Conservation (phyloP, 1,140 invertebrate genomes). For the Trachymyrmex septentrionalis region DNA sequence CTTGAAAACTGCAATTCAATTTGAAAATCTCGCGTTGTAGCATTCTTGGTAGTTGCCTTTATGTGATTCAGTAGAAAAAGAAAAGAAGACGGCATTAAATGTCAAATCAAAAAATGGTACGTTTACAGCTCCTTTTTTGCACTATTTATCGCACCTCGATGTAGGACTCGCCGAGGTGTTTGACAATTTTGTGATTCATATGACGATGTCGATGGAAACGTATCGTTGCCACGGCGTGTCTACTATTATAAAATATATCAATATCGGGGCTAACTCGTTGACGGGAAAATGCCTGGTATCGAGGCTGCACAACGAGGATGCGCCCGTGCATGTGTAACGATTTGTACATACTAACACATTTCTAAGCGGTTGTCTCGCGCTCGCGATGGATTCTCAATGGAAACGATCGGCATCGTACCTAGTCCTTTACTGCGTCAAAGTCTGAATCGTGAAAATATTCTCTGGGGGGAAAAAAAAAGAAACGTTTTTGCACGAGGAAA, state of each 20-base stretch:
- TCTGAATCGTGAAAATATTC: not conserved
- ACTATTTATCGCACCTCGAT: not conserved
- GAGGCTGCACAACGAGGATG: conserved; percentile 36
- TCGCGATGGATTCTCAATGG: conserved; percentile 24
- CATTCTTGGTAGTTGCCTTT: conserved; percentile 23
- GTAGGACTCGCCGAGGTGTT: not conserved
- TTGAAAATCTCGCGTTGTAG: not conserved
- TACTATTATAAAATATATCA: conserved; percentile 26
- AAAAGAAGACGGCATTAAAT: conserved; percentile 18
- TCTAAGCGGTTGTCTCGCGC: conserved; percentile 69
- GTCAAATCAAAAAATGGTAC: not conserved
- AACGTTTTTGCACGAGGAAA: too few relatives aligned
- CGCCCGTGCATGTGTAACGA: conserved; percentile 73
- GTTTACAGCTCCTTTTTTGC: conserved; percentile 1
- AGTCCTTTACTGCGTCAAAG: not conserved
- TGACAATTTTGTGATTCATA: conserved; percentile 42
- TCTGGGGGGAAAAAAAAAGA: too few relatives aligned
- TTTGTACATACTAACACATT: conserved; percentile 68
- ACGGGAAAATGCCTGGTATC: conserved; percentile 31
- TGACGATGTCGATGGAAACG: conserved; percentile 48
- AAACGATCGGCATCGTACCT: not conserved
- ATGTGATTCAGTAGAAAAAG: not conserved
- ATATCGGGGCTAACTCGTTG: conserved; percentile 53
- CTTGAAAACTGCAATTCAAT: not conserved
- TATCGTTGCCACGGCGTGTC: conserved; percentile 54